phyloP scores from a whole-genome alignment of 2,113 vertebrate genomes.

The Suncus etruscus region DNA sequence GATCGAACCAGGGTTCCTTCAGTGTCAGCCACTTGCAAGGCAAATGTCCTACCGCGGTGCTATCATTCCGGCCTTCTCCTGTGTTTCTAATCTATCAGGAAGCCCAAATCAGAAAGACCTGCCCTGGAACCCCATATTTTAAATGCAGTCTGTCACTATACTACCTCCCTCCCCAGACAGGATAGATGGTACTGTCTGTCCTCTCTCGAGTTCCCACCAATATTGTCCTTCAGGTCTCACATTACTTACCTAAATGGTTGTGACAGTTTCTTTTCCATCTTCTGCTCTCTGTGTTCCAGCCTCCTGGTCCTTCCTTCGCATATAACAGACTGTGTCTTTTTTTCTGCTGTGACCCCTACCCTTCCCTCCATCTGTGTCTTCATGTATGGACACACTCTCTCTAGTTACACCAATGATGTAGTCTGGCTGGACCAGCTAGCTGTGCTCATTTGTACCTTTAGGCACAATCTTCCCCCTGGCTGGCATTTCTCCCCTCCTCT shows the following conservation, averaged over 20 bases:
- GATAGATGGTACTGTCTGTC: background rate
- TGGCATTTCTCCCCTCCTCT: background rate
- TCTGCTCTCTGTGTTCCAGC: slow-evolving; percentile 12
- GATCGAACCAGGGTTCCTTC: no score
- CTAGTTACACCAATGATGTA: background rate
- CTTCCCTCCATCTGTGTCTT: background rate
- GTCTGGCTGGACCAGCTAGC: no score
- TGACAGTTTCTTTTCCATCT: background rate
- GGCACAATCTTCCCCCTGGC: background rate
- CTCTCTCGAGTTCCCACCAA: rapidly evolving
- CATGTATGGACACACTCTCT: background rate
- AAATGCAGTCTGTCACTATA: background rate
- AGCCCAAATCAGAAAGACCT: background rate
- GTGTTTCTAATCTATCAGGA: slow-evolving; percentile 17
- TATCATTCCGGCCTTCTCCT: background rate
- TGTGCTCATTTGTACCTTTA: background rate
- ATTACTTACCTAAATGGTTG: background rate
- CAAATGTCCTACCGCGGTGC: no score
- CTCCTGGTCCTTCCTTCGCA: background rate
- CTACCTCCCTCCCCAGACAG: background rate
- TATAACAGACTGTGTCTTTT: background rate
- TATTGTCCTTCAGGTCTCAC: background rate
- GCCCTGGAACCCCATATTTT: background rate
- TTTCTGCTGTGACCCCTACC: background rate
- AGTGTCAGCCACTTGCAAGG: no score